These are phyloP conservation scores for Anolis sagrei DNA, from an alignment of 2,113 vertebrate genomes.

Conservation along the genomic window DNA sequence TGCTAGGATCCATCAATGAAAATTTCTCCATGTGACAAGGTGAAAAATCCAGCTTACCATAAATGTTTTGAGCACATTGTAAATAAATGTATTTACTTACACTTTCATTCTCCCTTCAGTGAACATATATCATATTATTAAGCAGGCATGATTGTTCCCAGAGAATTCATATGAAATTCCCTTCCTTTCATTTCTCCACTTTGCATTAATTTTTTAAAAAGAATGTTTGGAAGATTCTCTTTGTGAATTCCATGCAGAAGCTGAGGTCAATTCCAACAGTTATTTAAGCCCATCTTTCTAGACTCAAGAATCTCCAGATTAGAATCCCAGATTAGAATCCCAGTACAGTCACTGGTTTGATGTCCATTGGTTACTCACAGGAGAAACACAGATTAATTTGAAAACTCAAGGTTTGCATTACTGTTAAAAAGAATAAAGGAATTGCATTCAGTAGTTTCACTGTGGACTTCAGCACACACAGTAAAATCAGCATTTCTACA, in stretches of 20 bases:
- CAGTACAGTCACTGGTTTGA: background rate
- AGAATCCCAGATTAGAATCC: too few species aligned
- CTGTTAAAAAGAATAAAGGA: background rate
- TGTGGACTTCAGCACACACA: too few species aligned
- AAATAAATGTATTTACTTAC: conserved; percentile 17
- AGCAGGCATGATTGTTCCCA: background rate
- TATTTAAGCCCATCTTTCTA: background rate
- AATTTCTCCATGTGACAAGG: conserved; percentile 2
- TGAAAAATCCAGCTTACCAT: conserved; percentile 8
- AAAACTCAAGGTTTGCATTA: background rate
- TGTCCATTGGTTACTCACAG: background rate
- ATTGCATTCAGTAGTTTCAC: background rate
- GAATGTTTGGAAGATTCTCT: background rate
- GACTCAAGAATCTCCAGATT: background rate
- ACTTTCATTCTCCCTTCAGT: background rate
- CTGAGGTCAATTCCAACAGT: background rate
- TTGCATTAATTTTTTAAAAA: background rate
- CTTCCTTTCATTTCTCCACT: background rate
- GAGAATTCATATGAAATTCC: background rate
- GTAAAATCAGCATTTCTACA: too few species aligned
- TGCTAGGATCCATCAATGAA: background rate
- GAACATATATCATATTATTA: background rate
- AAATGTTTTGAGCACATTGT: conserved; percentile 1
- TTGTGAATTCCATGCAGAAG: background rate
- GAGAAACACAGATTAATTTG: background rate